A percentile compares a stretch with the other conserved stretches of the same genome.
Evolutionary conservation across 2,113 vertebrate species (phyloP).

Genomic region (Holacanthus passer): DNA sequence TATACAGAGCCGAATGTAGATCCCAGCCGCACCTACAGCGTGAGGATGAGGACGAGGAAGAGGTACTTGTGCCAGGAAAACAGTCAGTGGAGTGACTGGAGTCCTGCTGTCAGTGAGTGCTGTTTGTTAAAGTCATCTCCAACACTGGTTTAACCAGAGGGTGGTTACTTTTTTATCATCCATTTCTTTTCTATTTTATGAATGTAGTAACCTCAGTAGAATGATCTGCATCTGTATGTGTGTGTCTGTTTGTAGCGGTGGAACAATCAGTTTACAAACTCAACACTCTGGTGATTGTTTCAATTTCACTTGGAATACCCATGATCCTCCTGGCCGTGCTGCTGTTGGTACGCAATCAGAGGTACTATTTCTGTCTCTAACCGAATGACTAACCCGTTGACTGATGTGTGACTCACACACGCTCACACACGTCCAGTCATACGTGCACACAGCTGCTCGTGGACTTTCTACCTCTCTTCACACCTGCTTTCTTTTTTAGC

Average conservation of each 20-base stretch:
- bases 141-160: not conserved
- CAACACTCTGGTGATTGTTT: conserved; percentile 38
- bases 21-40: conserved; percentile 27
- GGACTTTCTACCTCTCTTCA: not conserved
- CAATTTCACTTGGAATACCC: conserved; percentile 70
- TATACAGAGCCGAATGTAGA: conserved; percentile 23
- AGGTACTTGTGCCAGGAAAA: fast-evolving
- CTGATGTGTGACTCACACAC: not conserved
- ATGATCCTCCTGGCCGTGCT: conserved; percentile 76
- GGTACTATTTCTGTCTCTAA: conserved; percentile 44
- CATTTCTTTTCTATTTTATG: not conserved
- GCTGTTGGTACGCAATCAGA: conserved; percentile 65
- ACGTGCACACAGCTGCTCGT: not conserved
- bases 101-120: conserved; percentile 65
- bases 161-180: no score
- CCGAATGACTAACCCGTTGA: not conserved
- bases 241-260: conserved; percentile 44
- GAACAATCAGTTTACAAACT: not conserved
- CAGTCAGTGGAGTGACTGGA: conserved; percentile 69
- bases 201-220: not conserved
- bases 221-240: not conserved
- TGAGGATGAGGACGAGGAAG: conserved; percentile 60
- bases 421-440: not conserved
- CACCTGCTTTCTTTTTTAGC: not conserved
- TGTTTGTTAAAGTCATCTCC: not conserved